Evolutionary conservation across 2,797 vertebrate species (phyloP).

Genomic region (Sebastes matsubarae): DNA sequence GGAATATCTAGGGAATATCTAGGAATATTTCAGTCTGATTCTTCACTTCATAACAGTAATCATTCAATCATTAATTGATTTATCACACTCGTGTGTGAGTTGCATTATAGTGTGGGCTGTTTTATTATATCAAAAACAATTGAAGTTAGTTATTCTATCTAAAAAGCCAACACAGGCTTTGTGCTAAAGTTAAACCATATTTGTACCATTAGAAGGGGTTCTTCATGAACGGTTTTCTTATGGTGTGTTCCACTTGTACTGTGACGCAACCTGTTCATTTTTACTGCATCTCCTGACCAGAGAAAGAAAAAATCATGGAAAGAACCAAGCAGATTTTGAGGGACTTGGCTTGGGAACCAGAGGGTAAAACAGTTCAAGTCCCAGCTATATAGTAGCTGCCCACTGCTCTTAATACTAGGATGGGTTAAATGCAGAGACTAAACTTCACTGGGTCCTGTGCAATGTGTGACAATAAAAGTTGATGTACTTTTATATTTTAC

Average conservation of each 20-base stretch:
- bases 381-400: too few relatives aligned
- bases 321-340: too few relatives aligned
- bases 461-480: too few relatives aligned
- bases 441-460: too few relatives aligned
- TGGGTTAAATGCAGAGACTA: too few relatives aligned
- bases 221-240: conserved; percentile 3
- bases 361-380: too few relatives aligned
- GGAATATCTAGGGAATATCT: too few relatives aligned
- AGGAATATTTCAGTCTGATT: neutral
- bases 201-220: neutral
- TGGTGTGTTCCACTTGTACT: neutral
- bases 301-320: too few relatives aligned
- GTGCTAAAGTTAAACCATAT: neutral
- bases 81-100: neutral
- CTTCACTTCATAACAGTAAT: neutral
- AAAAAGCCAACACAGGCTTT: neutral
- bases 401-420: too few relatives aligned
- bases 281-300: too few relatives aligned
- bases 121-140: neutral
- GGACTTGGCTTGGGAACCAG: too few relatives aligned
- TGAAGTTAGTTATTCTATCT: neutral
- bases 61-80: neutral
- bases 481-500: neutral
- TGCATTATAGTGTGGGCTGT: too few relatives aligned
- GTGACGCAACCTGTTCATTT: neutral